Base-by-base conservation (phyloP, 2,797 vertebrate genomes). In the Heteromormyrus szaboi region DNA sequence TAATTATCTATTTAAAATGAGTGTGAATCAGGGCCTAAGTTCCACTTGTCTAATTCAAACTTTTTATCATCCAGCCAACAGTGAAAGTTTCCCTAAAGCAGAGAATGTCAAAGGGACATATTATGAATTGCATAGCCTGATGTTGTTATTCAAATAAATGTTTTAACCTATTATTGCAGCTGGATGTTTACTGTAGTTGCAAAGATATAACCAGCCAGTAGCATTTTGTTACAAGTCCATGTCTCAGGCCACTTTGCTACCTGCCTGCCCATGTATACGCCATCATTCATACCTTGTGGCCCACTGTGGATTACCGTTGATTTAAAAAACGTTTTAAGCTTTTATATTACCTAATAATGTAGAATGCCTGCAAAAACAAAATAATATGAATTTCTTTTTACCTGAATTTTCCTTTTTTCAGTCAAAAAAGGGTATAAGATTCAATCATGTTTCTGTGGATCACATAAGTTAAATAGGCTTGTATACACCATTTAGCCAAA, bases 401-500 rank as follows among this genome's bases (percentile, higher is more conserved):
- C 50, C 17, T 88, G 25, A 81, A 2, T 17, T 68, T 76, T 54
- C 46, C 19, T 53, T 81, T 88, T 59, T 41, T 84, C 51, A 88
- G 37, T 50, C 22, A 84, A 50, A 84, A 50, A 25, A 25, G 1
- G 2, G 44, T 48, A 48, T n/a, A 83, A 8, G n/a, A 51, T 29
- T 29, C 81, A 84, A 25, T 22, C 1, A 85, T 51, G 53, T 89
- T 62, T 25, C 56, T 22, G 22, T 48, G 65, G 56, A 89, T 44
- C 68, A 89, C 6, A 48, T 88, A 0, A 25, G 87, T 79, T 37
- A 44, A 79, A 85, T 76, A 83, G 50, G 46, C 50, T 88, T 25
- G 90, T 89, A 44, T 7, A 88, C 91, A 65, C 90, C 88, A 90
- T 22, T 89, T 91, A 88, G n/a, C 89, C 14, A 89, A 86, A 90